Base-by-base conservation (phyloP, 2,888 invertebrate genomes). In the Thumatha senex region DNA sequence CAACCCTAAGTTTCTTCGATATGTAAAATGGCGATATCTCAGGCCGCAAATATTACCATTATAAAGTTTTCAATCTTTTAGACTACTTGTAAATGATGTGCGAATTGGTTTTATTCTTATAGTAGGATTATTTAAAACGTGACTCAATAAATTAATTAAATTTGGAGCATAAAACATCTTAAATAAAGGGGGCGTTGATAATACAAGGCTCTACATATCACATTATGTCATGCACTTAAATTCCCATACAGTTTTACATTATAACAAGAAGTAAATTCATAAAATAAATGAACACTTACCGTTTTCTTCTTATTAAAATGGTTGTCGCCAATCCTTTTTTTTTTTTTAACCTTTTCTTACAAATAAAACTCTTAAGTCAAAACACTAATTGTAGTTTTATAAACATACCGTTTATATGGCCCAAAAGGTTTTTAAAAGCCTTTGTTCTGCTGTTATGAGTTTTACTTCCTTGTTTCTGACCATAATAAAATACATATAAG, bases 21-120 rank as follows among this genome's bases (percentile, higher is more conserved):
- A 33, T 33, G 30, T 30, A 33, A 33, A 33, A 33, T 33, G 33
- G 33, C 33, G 33, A 33, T 33, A 33, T 7, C 33, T 9, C 30
- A 48, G 42, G 41, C 14, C 41, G 42, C 31, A 42, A 42, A n/a
- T 42, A 35, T 41, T 41, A 35, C 41, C 35, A 48, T 35, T 38
- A 47, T 39, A 47, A 39, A 40, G 47, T 31, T 13, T 47, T 40
- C 31, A 40, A 8, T 47, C 40, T 47, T 24, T 35, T 47, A 35
- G 41, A 47, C 40, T 47, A 11, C 47, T 47, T 40, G 30, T 47
- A 47, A 35, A 47, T 12, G 40, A 40, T 47, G 18, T 47, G 47
- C 30, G 40, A 47, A 47, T 47, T 24, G n/a, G 15, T 47, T 14
- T 41, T 47, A 33, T 13, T 18, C 47, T 47, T 35, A 39, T 47